These are phyloP conservation scores for Hydrocynus forskahlii DNA, from an alignment of 2,797 vertebrate genomes.

Conservation along the genomic window DNA sequence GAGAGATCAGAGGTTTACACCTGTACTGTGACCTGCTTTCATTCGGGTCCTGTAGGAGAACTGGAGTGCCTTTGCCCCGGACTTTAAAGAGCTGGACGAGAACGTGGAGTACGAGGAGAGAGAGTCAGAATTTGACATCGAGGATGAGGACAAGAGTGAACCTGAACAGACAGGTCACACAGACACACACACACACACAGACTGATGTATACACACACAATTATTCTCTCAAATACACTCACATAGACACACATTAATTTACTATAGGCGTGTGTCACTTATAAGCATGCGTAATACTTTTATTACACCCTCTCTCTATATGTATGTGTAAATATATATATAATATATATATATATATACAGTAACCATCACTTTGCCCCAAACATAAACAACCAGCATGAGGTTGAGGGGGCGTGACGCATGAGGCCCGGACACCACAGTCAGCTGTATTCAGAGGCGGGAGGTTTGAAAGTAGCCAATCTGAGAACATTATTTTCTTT, in stretches of 20 bases:
- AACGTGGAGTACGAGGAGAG: conserved; percentile 97
- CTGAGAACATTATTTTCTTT: no score
- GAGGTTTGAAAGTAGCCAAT: no score
- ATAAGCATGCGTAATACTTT: no score
- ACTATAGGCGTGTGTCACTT: no score
- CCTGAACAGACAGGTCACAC: conserved; percentile 92
- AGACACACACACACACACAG: not conserved
- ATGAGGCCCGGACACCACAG: no score
- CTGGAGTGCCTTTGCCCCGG: conserved; percentile 97
- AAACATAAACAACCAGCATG: no score
- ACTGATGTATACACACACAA: not conserved
- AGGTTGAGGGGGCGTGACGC: no score
- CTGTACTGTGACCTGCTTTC: not conserved
- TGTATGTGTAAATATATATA: no score
- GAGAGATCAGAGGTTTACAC: not conserved
- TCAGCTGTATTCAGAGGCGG: no score
- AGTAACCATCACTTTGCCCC: no score
- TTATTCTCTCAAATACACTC: not conserved
- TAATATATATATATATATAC: no score
- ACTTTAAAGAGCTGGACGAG: conserved; percentile 97
- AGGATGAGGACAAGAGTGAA: conserved; percentile 98
- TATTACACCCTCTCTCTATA: no score
- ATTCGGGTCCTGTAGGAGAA: conserved; percentile 83
- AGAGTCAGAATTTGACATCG: conserved; percentile 97
- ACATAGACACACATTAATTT: not conserved